Evolutionary conservation across 2,797 vertebrate genomes (phyloP), one percentile per base, ranked within the genome.

Genomic region (Allobates femoralis): DNA sequence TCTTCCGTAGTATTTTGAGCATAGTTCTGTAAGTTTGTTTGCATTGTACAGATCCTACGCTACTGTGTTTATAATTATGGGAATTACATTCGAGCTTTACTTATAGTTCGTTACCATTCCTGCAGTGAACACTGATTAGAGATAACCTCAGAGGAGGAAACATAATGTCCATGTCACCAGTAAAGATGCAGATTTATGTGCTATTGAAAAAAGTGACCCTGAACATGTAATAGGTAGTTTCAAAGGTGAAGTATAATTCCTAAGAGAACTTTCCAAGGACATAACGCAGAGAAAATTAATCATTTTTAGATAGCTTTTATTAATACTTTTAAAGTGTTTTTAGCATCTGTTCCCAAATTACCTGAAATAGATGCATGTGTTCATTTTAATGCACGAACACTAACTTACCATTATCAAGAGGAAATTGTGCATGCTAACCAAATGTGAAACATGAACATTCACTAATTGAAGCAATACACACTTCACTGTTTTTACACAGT

Each of bases 391-490:
- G 76, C 82, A 87, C 30, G 81, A 75, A 80, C 81, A 66, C 86
- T 80, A 87, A 55, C 86, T 83, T 69, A 67, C 77, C 56, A 80
- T 87, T 87, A 87, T 84, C 77, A 74, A 84, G 82, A 87, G 86
- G 76, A 84, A 87, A 87, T 87, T 87, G 86, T 87, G 86, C 86
- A 87, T 87, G 82, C 83, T 84, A 84, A 75, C 86, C 73, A 84
- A 87, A 87, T 87, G 21, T 84, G 76, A 84, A 84, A 87, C 86
- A 87, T 87, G 86, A 84, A 76, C 81, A 87, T 84, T 84, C 77
- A 53, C 82, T 87, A 84, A 87, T 87, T 87, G 86, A 87, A 87
- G 86, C 86, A 87, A 87, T 87, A 84, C 77, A 87, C 86, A 87
- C 86, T 87, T 87, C 67, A 87, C 81, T 80, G 82, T 87, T 87